A percentile compares a stretch with the other conserved stretches of the same genome.
phyloP scores from a whole-genome alignment of 2,888 invertebrate genomes.

The Leptopterna dolabrata region DNA sequence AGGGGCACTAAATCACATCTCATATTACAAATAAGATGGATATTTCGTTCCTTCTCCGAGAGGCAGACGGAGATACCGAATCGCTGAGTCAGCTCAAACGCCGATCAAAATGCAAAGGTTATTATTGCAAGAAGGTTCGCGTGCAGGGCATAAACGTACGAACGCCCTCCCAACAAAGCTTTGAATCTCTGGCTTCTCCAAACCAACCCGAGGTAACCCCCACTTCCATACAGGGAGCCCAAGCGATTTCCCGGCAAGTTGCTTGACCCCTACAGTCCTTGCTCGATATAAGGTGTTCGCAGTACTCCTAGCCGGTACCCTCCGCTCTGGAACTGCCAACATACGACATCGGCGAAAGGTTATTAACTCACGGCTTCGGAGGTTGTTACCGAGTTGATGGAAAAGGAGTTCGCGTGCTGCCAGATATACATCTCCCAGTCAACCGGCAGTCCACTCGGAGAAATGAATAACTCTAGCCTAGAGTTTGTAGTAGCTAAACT shows the following conservation, averaged over 20 bases:
- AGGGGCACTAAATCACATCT: neutral
- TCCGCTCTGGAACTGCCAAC: neutral
- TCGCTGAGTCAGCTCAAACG: neutral
- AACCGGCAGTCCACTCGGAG: slow-evolving; percentile 8
- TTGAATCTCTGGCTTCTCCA: neutral
- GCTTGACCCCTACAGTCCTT: neutral
- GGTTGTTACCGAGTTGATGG: slow-evolving; percentile 37
- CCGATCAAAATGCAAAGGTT: neutral
- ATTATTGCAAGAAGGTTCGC: neutral
- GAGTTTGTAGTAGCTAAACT: neutral
- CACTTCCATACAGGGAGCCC: neutral
- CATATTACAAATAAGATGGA: neutral
- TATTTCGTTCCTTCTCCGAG: neutral
- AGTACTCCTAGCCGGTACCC: neutral
- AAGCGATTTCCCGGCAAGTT: neutral
- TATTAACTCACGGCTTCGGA: slow-evolving; percentile 10
- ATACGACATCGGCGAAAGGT: slow-evolving; percentile 24
- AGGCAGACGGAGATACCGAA: neutral
- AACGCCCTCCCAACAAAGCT: neutral
- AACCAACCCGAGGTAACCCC: neutral
- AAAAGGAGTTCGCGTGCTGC: slow-evolving; percentile 39
- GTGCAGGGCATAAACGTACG: neutral
- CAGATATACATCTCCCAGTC: slow-evolving; percentile 35
- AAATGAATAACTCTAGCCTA: slow-evolving; percentile 10
- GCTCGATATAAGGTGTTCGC: slow-evolving; percentile 3